Base-by-base conservation (phyloP, 2,113 vertebrate species). In the Scolopax mira region DNA sequence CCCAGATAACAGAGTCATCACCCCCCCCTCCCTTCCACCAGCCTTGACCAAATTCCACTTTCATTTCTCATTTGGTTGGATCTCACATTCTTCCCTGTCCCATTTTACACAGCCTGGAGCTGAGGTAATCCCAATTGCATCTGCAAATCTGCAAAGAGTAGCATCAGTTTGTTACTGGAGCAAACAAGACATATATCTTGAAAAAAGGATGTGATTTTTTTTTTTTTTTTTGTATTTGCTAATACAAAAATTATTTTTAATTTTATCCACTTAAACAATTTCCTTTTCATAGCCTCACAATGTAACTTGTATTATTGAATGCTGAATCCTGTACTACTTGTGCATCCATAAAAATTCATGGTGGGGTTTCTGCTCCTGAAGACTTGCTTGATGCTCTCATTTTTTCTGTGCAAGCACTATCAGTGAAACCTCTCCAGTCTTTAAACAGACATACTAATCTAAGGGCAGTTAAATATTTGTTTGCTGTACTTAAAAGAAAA, bases 341-440 rank as follows among this genome's bases (percentile, higher is more conserved):
- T 85, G 66, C 30, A 92, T 75, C 84, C 42, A 55, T 42, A 71
- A 33, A 80, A 93, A 97, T 78, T 85, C 78, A 90, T 54, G 85
- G 82, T 58, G 64, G 65, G 31, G 18, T 85, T 90, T 95, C 92
- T 94, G 86, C 77, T 96, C 83, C 72, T 96, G 67, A 87, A 90
- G 77, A 10, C 62, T 75, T 49, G 70, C 89, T 82, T 41, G 83
- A 46, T 25, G 13, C 22, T 54, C 79, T 96, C 72, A n/a, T 61
- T 88, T 85, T 78, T 27, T 5, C 44, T 22, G 9, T 84, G 21
- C 19, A 48, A 79, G 48, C 49, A 10, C 22, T 31, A 10, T 6
- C 46, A 90, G 62, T 73, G 79, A 79, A 73, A 33, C 7, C n/a
- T 75, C 42, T 79, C 46, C n/a, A 80, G 51, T 75, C 81, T 87